These are phyloP conservation scores for Papilio polyxenes DNA, from an alignment of 1,140 invertebrate species.

Conservation along the genomic window DNA sequence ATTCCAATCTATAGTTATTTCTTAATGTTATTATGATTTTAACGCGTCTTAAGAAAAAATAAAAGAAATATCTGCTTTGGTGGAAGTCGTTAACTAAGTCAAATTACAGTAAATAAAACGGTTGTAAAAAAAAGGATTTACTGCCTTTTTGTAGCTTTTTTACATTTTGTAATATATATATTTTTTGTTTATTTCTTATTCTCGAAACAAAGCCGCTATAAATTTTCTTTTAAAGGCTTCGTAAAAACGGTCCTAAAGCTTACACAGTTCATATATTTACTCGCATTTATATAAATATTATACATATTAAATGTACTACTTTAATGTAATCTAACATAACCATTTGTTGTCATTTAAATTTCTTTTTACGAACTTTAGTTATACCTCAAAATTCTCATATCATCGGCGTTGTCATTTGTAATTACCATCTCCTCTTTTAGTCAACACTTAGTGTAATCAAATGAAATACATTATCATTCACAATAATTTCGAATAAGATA, in stretches of 20 bases:
- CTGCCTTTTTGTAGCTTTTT: constrained; percentile 24
- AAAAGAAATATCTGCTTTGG: constrained; percentile 7
- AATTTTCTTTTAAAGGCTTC: constrained; percentile 25
- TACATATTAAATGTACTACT: background rate
- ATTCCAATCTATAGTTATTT: background rate
- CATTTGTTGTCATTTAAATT: no score
- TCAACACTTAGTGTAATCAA: no score
- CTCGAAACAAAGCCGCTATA: constrained; percentile 24
- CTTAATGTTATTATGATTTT: background rate
- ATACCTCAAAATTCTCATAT: no score
- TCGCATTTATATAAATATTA: background rate
- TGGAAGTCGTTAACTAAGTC: constrained; percentile 16
- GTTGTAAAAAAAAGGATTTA: constrained; percentile 10
- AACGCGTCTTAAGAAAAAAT: background rate
- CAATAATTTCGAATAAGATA: no score
- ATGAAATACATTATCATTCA: no score
- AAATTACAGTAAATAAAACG: constrained; percentile 24
- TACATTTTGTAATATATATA: constrained; percentile 17
- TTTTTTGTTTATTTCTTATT: constrained; percentile 18
- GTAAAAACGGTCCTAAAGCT: constrained; percentile 4
- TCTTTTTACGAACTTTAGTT: no score
- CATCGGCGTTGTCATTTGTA: no score
- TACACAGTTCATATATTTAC: background rate
- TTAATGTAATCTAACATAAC: no score
- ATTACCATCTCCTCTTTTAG: no score